Percentiles rank a stretch among this genome's conserved stretches.
These are phyloP conservation scores for Zygaena filipendulae DNA, from an alignment of 2,888 invertebrate species.

Conservation along the genomic window DNA sequence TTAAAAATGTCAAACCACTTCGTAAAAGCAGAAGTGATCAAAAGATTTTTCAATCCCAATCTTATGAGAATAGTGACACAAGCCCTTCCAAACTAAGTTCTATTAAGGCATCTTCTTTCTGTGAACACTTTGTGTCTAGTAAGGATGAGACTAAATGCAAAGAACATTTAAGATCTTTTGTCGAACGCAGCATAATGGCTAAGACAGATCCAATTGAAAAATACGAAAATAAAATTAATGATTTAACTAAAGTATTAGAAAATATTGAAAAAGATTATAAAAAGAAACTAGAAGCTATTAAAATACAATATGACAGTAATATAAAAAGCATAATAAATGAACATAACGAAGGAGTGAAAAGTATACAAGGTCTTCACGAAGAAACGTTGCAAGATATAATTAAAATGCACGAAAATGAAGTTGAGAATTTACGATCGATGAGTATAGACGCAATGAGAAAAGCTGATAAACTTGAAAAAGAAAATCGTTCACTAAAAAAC, in stretches of 20 bases:
- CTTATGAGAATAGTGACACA: conserved; percentile 13
- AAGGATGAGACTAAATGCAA: too few species aligned
- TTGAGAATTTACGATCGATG: conserved; percentile 53
- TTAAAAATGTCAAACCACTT: conserved; percentile 17
- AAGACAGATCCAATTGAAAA: conserved; percentile 30
- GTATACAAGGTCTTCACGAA: conserved; percentile 63
- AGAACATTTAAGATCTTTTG: too few species aligned
- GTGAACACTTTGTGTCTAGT: conserved; percentile 14
- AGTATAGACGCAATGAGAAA: conserved; percentile 55
- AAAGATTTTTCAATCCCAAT: conserved; percentile 17
- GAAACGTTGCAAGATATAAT: conserved; percentile 55
- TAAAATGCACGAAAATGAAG: conserved; percentile 59
- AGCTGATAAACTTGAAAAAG: conserved; percentile 47
- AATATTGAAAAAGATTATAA: conserved; percentile 43
- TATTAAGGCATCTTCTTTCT: conserved; percentile 17
- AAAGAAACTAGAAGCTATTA: conserved; percentile 51
- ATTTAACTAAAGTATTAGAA: conserved; percentile 35
- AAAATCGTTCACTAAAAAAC: conserved; percentile 34
- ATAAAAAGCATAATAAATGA: conserved; percentile 61
- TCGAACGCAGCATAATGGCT: conserved; percentile 25
- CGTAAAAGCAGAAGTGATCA: conserved; percentile 30
- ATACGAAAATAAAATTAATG: conserved; percentile 37
- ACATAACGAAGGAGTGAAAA: conserved; percentile 64
- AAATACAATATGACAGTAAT: conserved; percentile 63
- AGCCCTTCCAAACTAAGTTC: conserved; percentile 18